Evolutionary conservation across 2,888 invertebrate species (phyloP).

Genomic region (Sinhomidia bicolor): DNA sequence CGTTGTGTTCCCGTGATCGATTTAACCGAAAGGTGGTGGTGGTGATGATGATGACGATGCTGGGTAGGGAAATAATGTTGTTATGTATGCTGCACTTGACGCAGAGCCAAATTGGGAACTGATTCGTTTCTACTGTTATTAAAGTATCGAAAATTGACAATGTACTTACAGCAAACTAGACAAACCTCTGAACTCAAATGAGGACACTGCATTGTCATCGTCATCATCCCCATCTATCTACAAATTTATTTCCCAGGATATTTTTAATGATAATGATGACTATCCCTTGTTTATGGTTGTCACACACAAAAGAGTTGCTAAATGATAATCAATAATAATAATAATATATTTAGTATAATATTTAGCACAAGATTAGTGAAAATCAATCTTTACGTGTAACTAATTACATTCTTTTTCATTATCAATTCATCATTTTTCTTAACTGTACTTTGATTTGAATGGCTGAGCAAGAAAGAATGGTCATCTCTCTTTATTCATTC

Average conservation of each 20-base stretch:
- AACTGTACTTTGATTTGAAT: no score
- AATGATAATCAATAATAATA: not conserved
- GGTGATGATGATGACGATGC: no score
- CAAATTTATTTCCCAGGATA: constrained; percentile 18
- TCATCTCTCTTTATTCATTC: no score
- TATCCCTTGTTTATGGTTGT: constrained; percentile 27
- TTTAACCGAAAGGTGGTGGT: constrained; percentile 11
- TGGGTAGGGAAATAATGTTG: no score
- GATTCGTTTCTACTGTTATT: not conserved
- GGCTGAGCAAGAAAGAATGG: no score
- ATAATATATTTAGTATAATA: not conserved
- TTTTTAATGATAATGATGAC: not conserved
- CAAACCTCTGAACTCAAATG: not conserved
- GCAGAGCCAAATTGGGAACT: not conserved
- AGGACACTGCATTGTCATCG: constrained; percentile 28
- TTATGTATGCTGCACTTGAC: no score
- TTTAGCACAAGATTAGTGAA: not conserved
- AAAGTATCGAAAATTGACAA: not conserved
- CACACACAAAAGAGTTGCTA: not conserved
- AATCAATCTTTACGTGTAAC: not conserved
- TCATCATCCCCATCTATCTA: not conserved
- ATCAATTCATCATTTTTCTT: not conserved
- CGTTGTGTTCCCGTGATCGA: constrained; percentile 9
- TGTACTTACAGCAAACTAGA: no score
- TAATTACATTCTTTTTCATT: not conserved